phyloP scores from a whole-genome alignment of 2,888 invertebrate species.

The Amphipyra berbera region DNA sequence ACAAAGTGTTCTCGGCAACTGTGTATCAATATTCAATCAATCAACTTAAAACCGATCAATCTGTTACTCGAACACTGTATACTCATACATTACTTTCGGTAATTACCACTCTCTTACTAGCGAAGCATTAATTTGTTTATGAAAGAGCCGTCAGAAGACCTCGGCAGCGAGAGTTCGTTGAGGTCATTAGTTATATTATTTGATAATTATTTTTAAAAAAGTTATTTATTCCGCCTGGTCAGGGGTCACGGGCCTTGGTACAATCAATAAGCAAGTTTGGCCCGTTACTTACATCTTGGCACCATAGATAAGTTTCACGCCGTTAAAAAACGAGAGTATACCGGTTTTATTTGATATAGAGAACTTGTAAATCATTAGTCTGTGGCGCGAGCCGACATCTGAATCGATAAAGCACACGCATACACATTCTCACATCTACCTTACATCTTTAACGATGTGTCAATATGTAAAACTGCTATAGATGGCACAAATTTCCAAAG shows the following conservation, averaged over 20 bases:
- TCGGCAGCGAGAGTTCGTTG: constrained; percentile 30
- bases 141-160: constrained; percentile 18
- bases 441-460: constrained; percentile 17
- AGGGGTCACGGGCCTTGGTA: constrained; percentile 37
- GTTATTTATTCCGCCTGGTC: constrained; percentile 47
- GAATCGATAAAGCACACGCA: constrained; percentile 46
- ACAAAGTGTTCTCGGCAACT: constrained; percentile 17
- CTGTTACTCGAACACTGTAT: background rate
- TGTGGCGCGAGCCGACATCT: constrained; percentile 35
- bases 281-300: constrained; percentile 39
- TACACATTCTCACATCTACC: constrained; percentile 27
- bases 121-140: constrained; percentile 26
- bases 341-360: constrained; percentile 52
- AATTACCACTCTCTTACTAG: constrained; percentile 24
- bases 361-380: constrained; percentile 50
- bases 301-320: constrained; percentile 46
- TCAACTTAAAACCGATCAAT: constrained; percentile 31
- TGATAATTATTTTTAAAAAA: constrained; percentile 33
- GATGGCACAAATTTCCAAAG: constrained; percentile 21
- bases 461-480: constrained; percentile 13
- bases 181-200: constrained; percentile 46
- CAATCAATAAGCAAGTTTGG: constrained; percentile 51
- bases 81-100: constrained; percentile 20
- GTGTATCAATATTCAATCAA: constrained; percentile 30
- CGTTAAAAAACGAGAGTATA: constrained; percentile 49